phyloP scores from a whole-genome alignment of 2,113 vertebrate genomes.

The Synodontis membranacea region DNA sequence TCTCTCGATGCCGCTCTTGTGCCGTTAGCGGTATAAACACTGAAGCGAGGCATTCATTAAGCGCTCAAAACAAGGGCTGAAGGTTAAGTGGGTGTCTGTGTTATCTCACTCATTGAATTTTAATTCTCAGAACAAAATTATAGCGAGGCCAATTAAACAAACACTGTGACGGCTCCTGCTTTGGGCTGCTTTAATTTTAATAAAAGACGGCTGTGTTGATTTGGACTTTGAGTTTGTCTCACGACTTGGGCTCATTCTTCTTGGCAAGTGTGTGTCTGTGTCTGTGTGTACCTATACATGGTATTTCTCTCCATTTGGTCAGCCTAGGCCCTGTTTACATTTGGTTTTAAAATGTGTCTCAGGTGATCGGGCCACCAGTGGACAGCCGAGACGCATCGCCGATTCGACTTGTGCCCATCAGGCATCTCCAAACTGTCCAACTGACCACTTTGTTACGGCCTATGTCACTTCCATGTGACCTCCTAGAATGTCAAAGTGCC shows the following conservation, averaged over 20 bases:
- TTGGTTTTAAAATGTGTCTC: no score
- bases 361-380: no score
- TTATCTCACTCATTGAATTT: slow-evolving; percentile 56
- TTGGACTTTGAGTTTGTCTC: not conserved
- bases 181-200: slow-evolving; percentile 29
- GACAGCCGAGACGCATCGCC: no score
- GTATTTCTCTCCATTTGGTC: no score
- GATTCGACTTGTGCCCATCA: no score
- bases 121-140: slow-evolving; percentile 56
- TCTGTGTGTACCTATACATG: no score
- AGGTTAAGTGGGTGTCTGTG: slow-evolving; percentile 53
- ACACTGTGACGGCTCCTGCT: slow-evolving; percentile 16
- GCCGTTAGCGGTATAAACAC: slow-evolving; percentile 52
- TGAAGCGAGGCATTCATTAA: slow-evolving; percentile 55
- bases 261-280: not conserved
- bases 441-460: no score
- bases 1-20: slow-evolving; percentile 53
- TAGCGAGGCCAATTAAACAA: slow-evolving; percentile 49
- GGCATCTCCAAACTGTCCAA: no score
- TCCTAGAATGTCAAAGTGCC: no score
- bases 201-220: slow-evolving; percentile 22
- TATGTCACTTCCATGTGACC: no score
- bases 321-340: no score
- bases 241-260: not conserved
- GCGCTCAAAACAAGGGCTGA: slow-evolving; percentile 50